These are phyloP conservation scores for Thripadectes ignobilis DNA, from an alignment of 2,797 vertebrate species.

Conservation along the genomic window DNA sequence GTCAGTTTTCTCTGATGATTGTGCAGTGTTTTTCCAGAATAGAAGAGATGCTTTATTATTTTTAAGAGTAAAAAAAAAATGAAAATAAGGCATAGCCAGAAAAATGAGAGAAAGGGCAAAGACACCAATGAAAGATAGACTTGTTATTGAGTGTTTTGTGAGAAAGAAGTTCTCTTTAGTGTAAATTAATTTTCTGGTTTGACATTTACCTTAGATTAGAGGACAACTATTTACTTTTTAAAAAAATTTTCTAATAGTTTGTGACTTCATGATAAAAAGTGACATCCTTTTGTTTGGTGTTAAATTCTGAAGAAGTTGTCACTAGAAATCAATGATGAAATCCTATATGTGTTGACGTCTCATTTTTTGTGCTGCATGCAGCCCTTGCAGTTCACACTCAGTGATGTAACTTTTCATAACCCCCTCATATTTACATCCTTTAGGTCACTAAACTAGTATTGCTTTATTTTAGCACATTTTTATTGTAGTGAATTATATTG, in stretches of 20 bases:
- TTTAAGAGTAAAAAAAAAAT: neutral
- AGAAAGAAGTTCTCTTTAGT: neutral
- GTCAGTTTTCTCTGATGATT: neutral
- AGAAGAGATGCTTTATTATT: neutral
- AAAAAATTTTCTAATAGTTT: neutral
- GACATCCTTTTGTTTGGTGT: neutral
- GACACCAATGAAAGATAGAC: neutral
- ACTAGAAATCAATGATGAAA: neutral
- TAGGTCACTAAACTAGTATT: neutral
- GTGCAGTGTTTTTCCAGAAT: neutral
- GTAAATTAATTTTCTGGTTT: neutral
- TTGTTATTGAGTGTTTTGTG: neutral
- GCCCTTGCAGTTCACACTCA: neutral
- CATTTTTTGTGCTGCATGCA: neutral
- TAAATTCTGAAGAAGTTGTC: neutral
- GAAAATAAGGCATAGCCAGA: neutral
- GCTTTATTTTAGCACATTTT: neutral
- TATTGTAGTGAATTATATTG: neutral
- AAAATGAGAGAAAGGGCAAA: neutral
- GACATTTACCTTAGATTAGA: neutral
- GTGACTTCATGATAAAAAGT: neutral
- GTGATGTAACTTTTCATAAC: neutral
- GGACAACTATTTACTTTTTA: neutral
- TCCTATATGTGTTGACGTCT: neutral
- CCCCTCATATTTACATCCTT: neutral